Conservation (phyloP, 2,113 vertebrate species). For the Cyanoliseus patagonus region DNA sequence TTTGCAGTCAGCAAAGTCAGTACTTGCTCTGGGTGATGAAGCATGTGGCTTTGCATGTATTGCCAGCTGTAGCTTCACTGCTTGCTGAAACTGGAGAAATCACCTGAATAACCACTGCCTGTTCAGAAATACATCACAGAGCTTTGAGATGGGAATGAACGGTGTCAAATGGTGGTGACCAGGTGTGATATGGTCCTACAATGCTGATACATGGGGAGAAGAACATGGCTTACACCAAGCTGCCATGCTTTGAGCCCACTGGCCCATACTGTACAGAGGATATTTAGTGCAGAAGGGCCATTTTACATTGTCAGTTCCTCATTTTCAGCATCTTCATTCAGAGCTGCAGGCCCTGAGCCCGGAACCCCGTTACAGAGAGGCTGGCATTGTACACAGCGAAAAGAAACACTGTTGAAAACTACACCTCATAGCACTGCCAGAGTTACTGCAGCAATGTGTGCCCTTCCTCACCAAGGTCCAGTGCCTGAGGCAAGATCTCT, state of each 20-base stretch:
- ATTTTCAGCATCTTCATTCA: not conserved
- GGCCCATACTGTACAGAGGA: not conserved
- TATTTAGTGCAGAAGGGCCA: not conserved
- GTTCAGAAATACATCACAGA: not conserved
- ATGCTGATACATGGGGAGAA: not conserved
- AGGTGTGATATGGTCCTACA: not conserved
- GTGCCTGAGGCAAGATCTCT: not conserved
- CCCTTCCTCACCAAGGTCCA: not conserved
- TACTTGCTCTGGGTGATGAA: not conserved
- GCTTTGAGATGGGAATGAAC: accelerated
- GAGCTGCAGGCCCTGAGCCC: not conserved
- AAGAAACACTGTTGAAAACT: not conserved
- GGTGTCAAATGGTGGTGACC: not conserved
- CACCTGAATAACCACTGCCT: accelerated
- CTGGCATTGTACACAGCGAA: not conserved
- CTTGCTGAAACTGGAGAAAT: not conserved
- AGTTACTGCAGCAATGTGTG: not conserved
- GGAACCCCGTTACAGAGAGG: not conserved
- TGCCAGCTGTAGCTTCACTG: accelerated
- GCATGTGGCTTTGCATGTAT: not conserved
- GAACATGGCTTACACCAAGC: not conserved
- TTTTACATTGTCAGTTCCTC: not conserved
- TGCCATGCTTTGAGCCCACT: not conserved
- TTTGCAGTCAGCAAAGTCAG: not conserved
- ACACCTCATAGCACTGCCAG: not conserved